A percentile compares a stretch with the other conserved stretches of the same genome.
phyloP scores from a whole-genome alignment of 2,113 vertebrate genomes.

The Thinocorus orbignyianus region DNA sequence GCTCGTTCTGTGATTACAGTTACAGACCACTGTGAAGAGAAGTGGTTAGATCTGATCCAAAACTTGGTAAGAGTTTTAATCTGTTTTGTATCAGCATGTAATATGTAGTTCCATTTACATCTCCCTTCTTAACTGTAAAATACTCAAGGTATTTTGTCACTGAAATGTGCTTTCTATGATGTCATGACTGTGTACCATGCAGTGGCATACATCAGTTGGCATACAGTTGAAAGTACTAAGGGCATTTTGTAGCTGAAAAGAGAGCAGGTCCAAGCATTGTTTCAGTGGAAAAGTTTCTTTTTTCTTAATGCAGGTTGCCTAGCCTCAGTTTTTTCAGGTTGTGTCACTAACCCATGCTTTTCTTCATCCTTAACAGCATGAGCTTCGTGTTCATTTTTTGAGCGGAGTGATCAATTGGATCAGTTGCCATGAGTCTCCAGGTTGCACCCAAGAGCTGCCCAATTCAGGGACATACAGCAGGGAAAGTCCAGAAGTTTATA shows the following conservation, averaged over 20 bases:
- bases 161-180: neutral
- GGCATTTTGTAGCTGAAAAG: neutral
- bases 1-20: neutral
- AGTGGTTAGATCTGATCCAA: neutral
- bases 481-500: neutral
- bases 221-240: neutral
- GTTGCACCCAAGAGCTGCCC: neutral
- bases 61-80: neutral
- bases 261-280: neutral
- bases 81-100: neutral
- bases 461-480: no score
- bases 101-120: neutral
- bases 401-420: neutral
- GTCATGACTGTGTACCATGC: neutral
- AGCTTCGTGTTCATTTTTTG: neutral
- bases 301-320: neutral
- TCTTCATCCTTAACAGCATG: neutral
- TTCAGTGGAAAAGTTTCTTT: neutral
- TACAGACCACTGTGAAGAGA: neutral
- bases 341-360: neutral
- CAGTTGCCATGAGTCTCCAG: fast-evolving
- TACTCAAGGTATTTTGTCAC: neutral
- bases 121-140: neutral
- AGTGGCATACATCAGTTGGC: no score
- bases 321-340: neutral